These are phyloP conservation scores for Antheraea pernyi DNA, from an alignment of 1,140 invertebrate species.

Conservation along the genomic window DNA sequence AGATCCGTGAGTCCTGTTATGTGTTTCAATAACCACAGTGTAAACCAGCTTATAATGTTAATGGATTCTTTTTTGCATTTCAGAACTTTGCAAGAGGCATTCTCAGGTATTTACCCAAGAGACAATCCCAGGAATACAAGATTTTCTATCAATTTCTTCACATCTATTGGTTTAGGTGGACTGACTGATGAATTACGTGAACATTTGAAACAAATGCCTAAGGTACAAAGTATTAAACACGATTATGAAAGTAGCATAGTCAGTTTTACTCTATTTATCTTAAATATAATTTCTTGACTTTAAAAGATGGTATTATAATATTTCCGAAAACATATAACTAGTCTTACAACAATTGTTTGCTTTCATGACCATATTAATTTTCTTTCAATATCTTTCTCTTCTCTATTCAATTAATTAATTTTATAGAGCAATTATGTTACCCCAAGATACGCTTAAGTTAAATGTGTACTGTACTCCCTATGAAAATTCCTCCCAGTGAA, in stretches of 20 bases:
- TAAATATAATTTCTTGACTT: too few relatives aligned
- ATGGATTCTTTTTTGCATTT: constrained; percentile 44
- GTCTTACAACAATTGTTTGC: too few relatives aligned
- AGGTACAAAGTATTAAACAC: constrained; percentile 61
- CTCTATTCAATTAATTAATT: too few relatives aligned
- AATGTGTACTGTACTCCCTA: too few relatives aligned
- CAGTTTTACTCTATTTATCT: too few relatives aligned
- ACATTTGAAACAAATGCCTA: constrained; percentile 92
- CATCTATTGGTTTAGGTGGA: constrained; percentile 97
- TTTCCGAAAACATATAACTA: too few relatives aligned
- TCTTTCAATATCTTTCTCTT: too few relatives aligned
- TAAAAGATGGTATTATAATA: too few relatives aligned
- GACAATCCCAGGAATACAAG: constrained; percentile 98
- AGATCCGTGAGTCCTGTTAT: constrained; percentile 80
- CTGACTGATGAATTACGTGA: constrained; percentile 96
- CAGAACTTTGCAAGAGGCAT: constrained; percentile 91
- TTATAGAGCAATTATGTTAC: too few relatives aligned
- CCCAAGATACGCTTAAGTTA: too few relatives aligned
- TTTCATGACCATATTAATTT: too few relatives aligned
- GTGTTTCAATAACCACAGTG: constrained; percentile 1
- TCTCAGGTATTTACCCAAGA: constrained; percentile 96
- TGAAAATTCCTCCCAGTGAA: too few relatives aligned
- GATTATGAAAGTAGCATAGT: background rate
- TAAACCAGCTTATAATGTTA: constrained; percentile 21
- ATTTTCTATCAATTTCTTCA: constrained; percentile 99